Conservation (phyloP, 2,113 vertebrate genomes). For the Petrocephalus microphthalmus region DNA sequence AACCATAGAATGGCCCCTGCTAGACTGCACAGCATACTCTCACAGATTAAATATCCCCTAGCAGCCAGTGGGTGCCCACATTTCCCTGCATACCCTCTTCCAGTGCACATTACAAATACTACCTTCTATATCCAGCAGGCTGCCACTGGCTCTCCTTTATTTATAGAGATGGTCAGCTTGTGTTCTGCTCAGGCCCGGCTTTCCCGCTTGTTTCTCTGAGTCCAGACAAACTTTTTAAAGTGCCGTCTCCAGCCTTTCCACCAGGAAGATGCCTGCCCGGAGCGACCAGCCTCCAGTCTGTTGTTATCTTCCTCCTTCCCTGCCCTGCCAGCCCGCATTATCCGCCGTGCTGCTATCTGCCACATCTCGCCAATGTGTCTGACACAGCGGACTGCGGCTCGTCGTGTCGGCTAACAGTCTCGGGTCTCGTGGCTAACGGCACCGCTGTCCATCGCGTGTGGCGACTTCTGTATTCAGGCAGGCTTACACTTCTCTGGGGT, state of each 20-base stretch:
- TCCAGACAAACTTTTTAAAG: not conserved
- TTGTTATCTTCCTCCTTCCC: not conserved
- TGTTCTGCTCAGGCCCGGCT: not conserved
- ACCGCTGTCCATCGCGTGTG: not conserved
- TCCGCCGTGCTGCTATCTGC: not conserved
- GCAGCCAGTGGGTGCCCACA: not conserved
- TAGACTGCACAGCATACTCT: not conserved
- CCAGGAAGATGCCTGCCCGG: not conserved
- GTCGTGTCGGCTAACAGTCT: not conserved
- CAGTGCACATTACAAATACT: not conserved
- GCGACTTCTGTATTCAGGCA: not conserved
- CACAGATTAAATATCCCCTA: not conserved
- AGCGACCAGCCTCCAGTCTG: not conserved
- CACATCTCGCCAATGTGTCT: not conserved
- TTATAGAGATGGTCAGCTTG: conserved; percentile 1
- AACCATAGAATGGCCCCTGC: not conserved
- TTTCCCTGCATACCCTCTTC: not conserved
- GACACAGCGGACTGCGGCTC: not conserved
- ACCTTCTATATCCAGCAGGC: not conserved
- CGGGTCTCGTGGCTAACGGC: not conserved
- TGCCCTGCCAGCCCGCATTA: not conserved
- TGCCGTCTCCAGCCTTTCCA: not conserved
- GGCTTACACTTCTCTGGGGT: not conserved
- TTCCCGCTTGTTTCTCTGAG: not conserved
- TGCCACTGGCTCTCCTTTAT: not conserved